A percentile compares a stretch with the other conserved stretches of the same genome.
Conservation (phyloP, 2,888 invertebrate genomes). For the Melikaiella ostensackeni region DNA sequence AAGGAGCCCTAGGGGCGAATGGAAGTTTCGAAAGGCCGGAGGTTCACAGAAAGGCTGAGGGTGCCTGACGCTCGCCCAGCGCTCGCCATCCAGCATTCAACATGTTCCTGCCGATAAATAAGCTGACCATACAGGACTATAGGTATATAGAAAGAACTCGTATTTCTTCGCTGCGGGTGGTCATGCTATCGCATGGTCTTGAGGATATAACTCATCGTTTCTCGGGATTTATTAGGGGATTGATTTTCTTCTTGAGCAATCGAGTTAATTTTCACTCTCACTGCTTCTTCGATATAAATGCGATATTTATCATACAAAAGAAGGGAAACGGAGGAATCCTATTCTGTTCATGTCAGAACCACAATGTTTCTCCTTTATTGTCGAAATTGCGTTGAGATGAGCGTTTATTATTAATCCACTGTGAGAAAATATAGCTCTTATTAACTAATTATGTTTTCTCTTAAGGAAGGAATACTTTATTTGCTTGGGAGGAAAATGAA, state of each 20-base stretch:
- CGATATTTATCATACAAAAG: constrained; percentile 19
- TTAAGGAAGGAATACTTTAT: no score
- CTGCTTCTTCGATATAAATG: constrained; percentile 22
- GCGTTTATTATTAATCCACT: background rate
- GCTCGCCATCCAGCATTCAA: constrained; percentile 51
- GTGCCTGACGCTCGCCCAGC: constrained; percentile 21
- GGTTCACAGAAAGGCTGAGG: background rate
- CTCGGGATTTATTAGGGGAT: constrained; percentile 63
- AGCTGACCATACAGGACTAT: constrained; percentile 54
- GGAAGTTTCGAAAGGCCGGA: constrained; percentile 2
- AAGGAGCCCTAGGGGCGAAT: background rate
- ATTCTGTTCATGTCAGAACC: background rate
- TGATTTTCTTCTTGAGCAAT: constrained; percentile 62
- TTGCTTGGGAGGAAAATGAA: no score
- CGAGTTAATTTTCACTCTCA: constrained; percentile 66
- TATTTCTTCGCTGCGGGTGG: constrained; percentile 65
- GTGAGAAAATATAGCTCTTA: background rate
- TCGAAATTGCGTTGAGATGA: background rate
- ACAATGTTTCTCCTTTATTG: constrained; percentile 9
- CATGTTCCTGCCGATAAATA: constrained; percentile 65
- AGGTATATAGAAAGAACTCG: constrained; percentile 50
- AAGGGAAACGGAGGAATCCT: background rate
- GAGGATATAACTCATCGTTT: constrained; percentile 53
- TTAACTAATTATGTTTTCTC: no score
- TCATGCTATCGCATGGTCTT: constrained; percentile 51